Evolutionary conservation across 2,888 invertebrate species (phyloP), one percentile per base, ranked within the genome.

Genomic region (Amphimallon solstitiale): DNA sequence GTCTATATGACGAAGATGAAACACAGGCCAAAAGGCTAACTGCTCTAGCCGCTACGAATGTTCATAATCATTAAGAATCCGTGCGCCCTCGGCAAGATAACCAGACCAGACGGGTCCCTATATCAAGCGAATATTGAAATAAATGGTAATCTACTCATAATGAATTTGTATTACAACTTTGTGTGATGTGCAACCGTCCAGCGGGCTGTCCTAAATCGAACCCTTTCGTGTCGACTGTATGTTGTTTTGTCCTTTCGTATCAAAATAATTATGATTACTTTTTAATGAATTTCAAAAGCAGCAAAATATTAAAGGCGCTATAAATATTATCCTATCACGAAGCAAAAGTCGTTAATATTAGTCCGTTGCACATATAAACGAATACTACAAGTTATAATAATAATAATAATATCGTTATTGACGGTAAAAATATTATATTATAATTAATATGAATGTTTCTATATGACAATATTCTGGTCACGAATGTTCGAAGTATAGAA

Each of bases 71-170:
- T 73, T 73, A 72, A 72, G 69, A 69, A 70, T 68, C 66, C 48
- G 40, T 49, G 66, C 63, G 70, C 73, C 73, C 73, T 70, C 69
- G 68, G 68, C 64, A n/a, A 46, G 38, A 46, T 54, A 64, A 56
- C 64, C 64, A 19, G 56, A 54, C 64, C 45, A 40, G 56, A 56
- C 70, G 61, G 66, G 71, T 68, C 43, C 74, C 73, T 72, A 68
- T 68, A 72, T 69, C 73, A 67, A 64, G 65, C 68, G 71, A 73
- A 74, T 74, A 75, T 75, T 75, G 74, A 75, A 75, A 75, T 75
- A 75, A 75, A 75, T 75, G 75, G 69, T 75, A 75, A 74, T 73
- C 70, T 73, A 72, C 69, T 69, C 67, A 70, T 74, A 74, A 75
- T 75, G 73, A 73, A 74, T 73, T 72, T 73, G 69, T 72, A 71